These are phyloP conservation scores for Cetoscarus ocellatus DNA, from an alignment of 2,797 vertebrate genomes.

Conservation along the genomic window DNA sequence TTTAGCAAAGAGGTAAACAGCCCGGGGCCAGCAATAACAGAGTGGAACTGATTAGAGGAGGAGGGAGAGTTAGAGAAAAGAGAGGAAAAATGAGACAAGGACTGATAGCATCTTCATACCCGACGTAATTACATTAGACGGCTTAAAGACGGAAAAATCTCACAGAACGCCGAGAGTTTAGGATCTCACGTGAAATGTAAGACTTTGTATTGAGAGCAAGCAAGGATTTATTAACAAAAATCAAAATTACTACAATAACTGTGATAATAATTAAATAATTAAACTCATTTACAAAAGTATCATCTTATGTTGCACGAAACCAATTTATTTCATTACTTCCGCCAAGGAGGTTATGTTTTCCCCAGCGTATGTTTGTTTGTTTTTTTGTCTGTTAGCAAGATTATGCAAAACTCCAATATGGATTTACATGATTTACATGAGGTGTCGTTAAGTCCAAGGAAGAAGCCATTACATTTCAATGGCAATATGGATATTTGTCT, in stretches of 20 bases:
- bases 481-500: no score
- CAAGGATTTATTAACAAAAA: constrained; percentile 1
- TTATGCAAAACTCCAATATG: no score
- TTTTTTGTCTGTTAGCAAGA: no score
- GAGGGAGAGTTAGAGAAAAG: constrained; percentile 46
- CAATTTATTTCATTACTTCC: no score
- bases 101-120: constrained; percentile 85
- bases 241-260: constrained; percentile 8
- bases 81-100: constrained; percentile 76
- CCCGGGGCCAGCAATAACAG: constrained; percentile 84
- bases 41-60: constrained; percentile 82
- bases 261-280: neutral
- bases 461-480: no score
- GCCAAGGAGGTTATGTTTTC: no score
- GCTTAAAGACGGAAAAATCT: constrained; percentile 61
- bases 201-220: constrained; percentile 28
- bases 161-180: constrained; percentile 47
- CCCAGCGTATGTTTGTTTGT: no score
- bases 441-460: no score
- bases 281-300: no score
- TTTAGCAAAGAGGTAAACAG: constrained; percentile 81
- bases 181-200: constrained; percentile 58
- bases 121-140: constrained; percentile 80
- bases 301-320: no score
- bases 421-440: no score